A percentile compares a stretch with the other conserved stretches of the same genome.
Conservation (phyloP, 2,113 vertebrate genomes). For the Trachemys scripta region DNA sequence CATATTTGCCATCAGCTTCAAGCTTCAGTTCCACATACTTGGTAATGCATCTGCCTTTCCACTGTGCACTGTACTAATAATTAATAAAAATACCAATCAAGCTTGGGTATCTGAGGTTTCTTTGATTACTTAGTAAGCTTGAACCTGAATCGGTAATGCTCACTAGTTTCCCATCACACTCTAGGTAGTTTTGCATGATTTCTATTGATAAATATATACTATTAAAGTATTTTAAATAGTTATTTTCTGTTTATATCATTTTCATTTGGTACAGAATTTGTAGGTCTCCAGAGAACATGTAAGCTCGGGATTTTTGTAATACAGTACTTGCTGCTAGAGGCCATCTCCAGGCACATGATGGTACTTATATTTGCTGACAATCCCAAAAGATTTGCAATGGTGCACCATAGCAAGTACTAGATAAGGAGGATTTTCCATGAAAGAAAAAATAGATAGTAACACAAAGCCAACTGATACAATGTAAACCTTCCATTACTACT, state of each 20-base stretch:
- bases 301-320: accelerated
- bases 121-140: neutral
- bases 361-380: conserved; percentile 53
- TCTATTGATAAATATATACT: neutral
- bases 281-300: neutral
- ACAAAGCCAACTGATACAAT: neutral
- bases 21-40: neutral
- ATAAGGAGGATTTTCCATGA: conserved; percentile 26
- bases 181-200: neutral
- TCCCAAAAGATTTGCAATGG: neutral
- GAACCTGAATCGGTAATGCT: neutral
- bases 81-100: neutral
- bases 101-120: neutral
- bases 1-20: neutral
- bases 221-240: neutral
- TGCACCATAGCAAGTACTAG: conserved; percentile 27
- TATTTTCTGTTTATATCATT: neutral
- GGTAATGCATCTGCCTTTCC: neutral
- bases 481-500: neutral
- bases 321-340: neutral
- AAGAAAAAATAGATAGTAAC: neutral
- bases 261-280: neutral
- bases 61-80: neutral
- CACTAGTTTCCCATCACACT: neutral
- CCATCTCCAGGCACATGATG: neutral